Percentiles rank a stretch among this genome's conserved stretches.
phyloP scores from a whole-genome alignment of 2,888 invertebrate species.

The Drosophila robusta region DNA sequence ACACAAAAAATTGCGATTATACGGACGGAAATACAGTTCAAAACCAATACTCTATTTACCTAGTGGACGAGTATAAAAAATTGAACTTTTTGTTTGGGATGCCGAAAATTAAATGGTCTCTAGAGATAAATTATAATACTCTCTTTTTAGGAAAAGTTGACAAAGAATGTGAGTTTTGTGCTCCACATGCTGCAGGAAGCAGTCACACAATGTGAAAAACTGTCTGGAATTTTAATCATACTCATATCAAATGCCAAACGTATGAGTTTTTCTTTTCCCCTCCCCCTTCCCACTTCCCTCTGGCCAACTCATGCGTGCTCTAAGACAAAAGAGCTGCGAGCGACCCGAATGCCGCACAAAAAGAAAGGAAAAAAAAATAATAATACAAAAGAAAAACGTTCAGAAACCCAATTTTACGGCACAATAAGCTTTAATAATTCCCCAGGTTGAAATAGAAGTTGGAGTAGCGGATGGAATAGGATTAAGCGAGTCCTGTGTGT shows the following conservation, averaged over 20 bases:
- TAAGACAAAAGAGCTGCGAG: constrained; percentile 23
- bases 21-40: too few species aligned
- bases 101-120: too few species aligned
- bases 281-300: constrained; percentile 1
- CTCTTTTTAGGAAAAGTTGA: not conserved
- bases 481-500: constrained; percentile 1
- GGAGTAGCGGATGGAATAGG: not conserved
- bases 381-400: constrained; percentile 5
- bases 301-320: constrained; percentile 1
- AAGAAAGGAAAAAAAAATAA: not conserved
- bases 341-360: constrained; percentile 7
- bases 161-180: not conserved
- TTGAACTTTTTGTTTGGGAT: too few species aligned
- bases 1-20: too few species aligned
- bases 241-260: not conserved
- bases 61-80: too few species aligned
- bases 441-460: constrained; percentile 4
- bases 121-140: too few species aligned
- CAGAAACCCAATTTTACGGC: constrained; percentile 46
- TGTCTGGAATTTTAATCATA: constrained; percentile 13
- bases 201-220: not conserved
- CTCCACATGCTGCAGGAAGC: constrained; percentile 4
- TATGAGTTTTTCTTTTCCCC: not conserved
- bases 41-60: too few species aligned
- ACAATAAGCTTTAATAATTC: constrained; percentile 50